phyloP scores from a whole-genome alignment of 2,113 vertebrate species.

The Cygnus buccinator region DNA sequence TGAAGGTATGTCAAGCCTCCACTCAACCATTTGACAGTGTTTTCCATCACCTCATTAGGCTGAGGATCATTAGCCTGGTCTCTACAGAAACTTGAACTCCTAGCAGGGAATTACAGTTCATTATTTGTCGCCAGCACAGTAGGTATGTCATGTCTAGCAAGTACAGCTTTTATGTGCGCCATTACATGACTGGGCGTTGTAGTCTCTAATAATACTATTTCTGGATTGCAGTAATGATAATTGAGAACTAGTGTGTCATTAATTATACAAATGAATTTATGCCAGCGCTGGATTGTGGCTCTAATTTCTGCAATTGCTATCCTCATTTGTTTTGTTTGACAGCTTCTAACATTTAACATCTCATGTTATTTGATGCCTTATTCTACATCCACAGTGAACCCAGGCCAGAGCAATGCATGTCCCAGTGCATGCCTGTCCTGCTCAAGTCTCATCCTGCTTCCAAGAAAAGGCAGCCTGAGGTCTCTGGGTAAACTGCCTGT shows the following conservation, averaged over 20 bases:
- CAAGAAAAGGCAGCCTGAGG: background rate
- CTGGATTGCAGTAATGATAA: slow-evolving; percentile 47
- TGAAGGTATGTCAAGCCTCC: slow-evolving; percentile 36
- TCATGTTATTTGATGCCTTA: background rate
- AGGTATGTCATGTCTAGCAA: slow-evolving; percentile 37
- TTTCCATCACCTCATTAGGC: slow-evolving; percentile 54
- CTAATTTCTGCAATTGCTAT: slow-evolving; percentile 56
- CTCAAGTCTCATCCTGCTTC: background rate
- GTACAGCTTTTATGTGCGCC: background rate
- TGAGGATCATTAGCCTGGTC: background rate
- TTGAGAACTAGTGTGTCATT: slow-evolving; percentile 60
- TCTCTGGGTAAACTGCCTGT: background rate
- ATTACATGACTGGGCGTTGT: slow-evolving; percentile 4
- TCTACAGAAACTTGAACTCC: slow-evolving; percentile 25
- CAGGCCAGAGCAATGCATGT: background rate
- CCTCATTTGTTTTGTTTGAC: slow-evolving; percentile 50
- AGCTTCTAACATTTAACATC: background rate
- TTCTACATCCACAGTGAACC: background rate
- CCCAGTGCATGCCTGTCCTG: background rate
- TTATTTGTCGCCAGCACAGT: slow-evolving; percentile 53
- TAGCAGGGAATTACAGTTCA: background rate
- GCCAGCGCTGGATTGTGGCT: slow-evolving; percentile 1
- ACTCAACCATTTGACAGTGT: slow-evolving; percentile 4
- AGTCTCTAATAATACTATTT: slow-evolving; percentile 40
- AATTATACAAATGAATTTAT: slow-evolving; percentile 48